These are phyloP conservation scores for Hyles euphorbiae DNA, from an alignment of 1,140 invertebrate species.

Conservation along the genomic window DNA sequence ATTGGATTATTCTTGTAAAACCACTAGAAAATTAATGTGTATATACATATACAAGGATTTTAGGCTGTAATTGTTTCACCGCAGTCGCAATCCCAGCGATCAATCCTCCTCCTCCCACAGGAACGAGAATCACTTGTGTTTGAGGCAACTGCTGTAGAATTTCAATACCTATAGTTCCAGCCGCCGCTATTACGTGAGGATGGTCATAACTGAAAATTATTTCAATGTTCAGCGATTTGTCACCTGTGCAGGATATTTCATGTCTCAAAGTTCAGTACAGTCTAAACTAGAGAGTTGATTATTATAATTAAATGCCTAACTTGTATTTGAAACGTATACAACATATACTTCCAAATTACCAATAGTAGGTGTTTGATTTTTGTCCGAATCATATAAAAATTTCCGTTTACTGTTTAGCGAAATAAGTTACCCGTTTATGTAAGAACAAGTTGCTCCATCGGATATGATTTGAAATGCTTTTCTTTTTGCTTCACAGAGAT, in stretches of 20 bases:
- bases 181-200: slow-evolving; percentile 82
- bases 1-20: too few relatives aligned
- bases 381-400: too few relatives aligned
- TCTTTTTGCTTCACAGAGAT: slow-evolving; percentile 21
- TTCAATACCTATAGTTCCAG: slow-evolving; percentile 84
- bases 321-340: too few relatives aligned
- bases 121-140: slow-evolving; percentile 76
- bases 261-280: too few relatives aligned
- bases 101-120: slow-evolving; percentile 83
- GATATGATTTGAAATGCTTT: slow-evolving; percentile 19
- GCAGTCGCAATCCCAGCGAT: slow-evolving; percentile 81
- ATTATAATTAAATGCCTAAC: too few relatives aligned
- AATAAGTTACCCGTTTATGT: slow-evolving; percentile 29
- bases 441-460: slow-evolving; percentile 12
- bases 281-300: too few relatives aligned
- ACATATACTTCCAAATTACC: too few relatives aligned
- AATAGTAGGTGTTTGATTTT: too few relatives aligned
- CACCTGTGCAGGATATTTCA: too few relatives aligned
- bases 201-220: slow-evolving; percentile 79
- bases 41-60: slow-evolving; percentile 64
- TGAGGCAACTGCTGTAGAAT: slow-evolving; percentile 80
- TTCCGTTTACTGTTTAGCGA: too few relatives aligned
- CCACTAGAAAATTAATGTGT: too few relatives aligned
- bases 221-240: too few relatives aligned
- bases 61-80: slow-evolving; percentile 80